Evolutionary conservation across 2,113 vertebrate genomes (phyloP), one percentile per base, ranked within the genome.

Genomic region (Dendropsophus ebraccatus): DNA sequence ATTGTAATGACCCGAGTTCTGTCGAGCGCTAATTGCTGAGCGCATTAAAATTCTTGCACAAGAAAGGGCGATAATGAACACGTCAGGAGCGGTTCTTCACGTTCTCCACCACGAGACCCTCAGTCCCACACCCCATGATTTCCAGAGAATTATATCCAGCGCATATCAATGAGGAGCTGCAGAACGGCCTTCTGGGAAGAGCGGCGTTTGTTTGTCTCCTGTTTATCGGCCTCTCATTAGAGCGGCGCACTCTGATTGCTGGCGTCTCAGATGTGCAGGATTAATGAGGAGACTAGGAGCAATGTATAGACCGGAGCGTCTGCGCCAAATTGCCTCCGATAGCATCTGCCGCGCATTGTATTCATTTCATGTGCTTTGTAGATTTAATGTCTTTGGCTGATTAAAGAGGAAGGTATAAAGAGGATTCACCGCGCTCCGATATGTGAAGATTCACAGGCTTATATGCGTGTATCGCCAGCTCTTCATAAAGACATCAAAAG

Each of bases 101-200:
- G 14, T 56, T 81, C 54, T 14, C 28, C 11, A 23, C 37, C n/a
- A 67, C 14, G 62, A 50, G 19, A 10, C 21, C 32, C n/a, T 25
- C 58, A 6, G 35, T 37, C 8, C 10, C 37, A 16, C 25, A 41
- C 80, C 25, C 60, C 12, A 19, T 82, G 60, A 67, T 67, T 82
- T 11, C 60, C 25, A 28, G 13, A 7, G 30, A n/a, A 45, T 25
- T 67, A 67, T 67, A 81, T 67, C 37, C 35, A 14, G 45, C 28
- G 80, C 80, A 69, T 70, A 30, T 82, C 80, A 70, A 82, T 70
- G 80, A 82, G 80, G 37, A 19, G 60, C 65, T 23, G 47, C 58
- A 50, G 80, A 69, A 50, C 41, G 45, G 13, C 58, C 79, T 81
- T 49, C 79, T 49, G 60, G 60, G 78, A 19, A 50, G 80, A 19